Conservation (phyloP, 2,888 invertebrate genomes). For the Polydrusus tereticollis region DNA sequence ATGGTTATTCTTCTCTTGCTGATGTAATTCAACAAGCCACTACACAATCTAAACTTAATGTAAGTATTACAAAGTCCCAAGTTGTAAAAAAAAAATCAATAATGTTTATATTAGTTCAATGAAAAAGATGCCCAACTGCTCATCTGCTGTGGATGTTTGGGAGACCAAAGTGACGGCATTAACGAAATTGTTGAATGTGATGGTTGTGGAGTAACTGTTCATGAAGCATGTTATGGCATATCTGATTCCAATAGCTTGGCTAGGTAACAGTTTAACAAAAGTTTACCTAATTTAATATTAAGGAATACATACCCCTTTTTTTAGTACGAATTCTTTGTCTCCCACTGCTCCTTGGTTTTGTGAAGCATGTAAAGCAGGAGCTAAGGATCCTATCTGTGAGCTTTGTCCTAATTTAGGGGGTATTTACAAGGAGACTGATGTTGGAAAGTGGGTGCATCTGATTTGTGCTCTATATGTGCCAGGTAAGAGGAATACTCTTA, state of each 20-base stretch:
- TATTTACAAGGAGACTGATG: slow-evolving; percentile 96
- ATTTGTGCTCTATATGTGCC: slow-evolving; percentile 97
- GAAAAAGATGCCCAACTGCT: slow-evolving; percentile 74
- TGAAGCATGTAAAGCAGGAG: slow-evolving; percentile 87
- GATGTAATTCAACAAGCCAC: slow-evolving; percentile 70
- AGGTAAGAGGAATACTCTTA: slow-evolving; percentile 62
- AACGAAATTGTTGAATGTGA: slow-evolving; percentile 99
- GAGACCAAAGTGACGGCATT: slow-evolving; percentile 91
- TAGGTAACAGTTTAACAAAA: slow-evolving; percentile 28
- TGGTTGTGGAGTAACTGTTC: slow-evolving; percentile 95
- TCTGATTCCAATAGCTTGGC: slow-evolving; percentile 92
- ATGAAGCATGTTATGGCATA: slow-evolving; percentile 97
- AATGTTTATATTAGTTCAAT: slow-evolving; percentile 53
- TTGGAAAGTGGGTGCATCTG: slow-evolving; percentile 98
- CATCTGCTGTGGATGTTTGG: slow-evolving; percentile 93
- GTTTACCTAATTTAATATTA: no score
- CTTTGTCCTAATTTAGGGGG: slow-evolving; percentile 94
- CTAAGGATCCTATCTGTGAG: slow-evolving; percentile 91
- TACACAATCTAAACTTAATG: slow-evolving; percentile 58
- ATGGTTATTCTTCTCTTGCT: slow-evolving; percentile 67
- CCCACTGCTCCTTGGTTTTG: slow-evolving; percentile 99
- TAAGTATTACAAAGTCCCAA: slow-evolving; percentile 36
- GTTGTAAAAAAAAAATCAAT: no score
- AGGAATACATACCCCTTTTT: background rate
- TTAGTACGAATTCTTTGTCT: slow-evolving; percentile 91